A percentile compares a stretch with the other conserved stretches of the same genome.
Evolutionary conservation across 1,140 invertebrate genomes (phyloP).

Genomic region (Leptinotarsa texana): DNA sequence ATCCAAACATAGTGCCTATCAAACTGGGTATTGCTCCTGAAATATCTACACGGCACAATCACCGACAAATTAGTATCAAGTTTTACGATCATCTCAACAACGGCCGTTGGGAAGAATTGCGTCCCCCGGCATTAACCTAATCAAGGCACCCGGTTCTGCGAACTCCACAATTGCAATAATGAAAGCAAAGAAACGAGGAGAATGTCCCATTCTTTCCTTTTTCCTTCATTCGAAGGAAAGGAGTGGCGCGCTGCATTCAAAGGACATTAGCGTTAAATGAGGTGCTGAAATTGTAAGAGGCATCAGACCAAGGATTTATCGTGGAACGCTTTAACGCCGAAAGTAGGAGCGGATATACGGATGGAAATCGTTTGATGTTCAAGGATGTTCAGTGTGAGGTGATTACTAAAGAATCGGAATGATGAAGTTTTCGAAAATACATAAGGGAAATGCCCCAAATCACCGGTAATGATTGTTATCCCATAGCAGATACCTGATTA

Average conservation of each 20-base stretch:
- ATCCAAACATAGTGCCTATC: too few species aligned
- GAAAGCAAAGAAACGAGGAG: background rate
- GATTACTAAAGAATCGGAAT: background rate
- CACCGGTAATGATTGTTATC: too few species aligned
- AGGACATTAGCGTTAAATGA: slow-evolving; percentile 3
- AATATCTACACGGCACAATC: too few species aligned
- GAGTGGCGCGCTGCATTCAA: slow-evolving; percentile 4
- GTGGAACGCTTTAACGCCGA: background rate
- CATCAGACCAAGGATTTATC: slow-evolving; percentile 1
- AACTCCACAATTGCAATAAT: slow-evolving; percentile 2
- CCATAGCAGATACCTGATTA: too few species aligned
- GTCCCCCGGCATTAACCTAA: background rate
- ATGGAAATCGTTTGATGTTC: background rate
- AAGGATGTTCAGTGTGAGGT: background rate
- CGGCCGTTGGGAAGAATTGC: background rate
- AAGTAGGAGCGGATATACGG: background rate
- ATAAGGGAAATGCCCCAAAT: too few species aligned
- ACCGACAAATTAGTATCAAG: background rate
- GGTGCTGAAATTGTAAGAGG: background rate
- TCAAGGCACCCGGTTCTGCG: background rate
- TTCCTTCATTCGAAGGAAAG: background rate
- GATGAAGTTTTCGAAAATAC: too few species aligned
- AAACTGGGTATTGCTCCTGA: too few species aligned
- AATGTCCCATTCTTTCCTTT: background rate
- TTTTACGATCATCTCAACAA: background rate